phyloP scores from a whole-genome alignment of 2,797 vertebrate genomes.

The Sebastes steindachneri region DNA sequence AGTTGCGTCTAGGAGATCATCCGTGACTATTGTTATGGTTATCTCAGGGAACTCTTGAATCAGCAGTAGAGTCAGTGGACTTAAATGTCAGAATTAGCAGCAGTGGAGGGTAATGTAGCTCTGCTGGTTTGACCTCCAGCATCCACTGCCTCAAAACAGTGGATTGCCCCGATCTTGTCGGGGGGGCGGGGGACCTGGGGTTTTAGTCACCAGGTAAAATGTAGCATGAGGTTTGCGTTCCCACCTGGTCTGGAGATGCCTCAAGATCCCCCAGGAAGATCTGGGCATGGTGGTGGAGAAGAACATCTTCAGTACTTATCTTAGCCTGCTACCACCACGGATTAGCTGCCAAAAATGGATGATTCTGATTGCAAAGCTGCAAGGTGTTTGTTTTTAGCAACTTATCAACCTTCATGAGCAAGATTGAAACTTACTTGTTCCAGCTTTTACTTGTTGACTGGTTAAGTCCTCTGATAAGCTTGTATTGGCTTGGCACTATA shows the following conservation, averaged over 20 bases:
- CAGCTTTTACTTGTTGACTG: background rate
- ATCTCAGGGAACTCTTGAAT: background rate
- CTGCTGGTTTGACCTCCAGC: background rate
- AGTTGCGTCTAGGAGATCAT: background rate
- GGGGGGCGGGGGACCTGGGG: no score
- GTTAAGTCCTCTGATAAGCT: background rate
- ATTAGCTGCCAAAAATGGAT: background rate
- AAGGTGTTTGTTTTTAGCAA: background rate
- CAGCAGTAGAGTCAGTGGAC: background rate
- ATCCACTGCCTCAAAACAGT: no score
- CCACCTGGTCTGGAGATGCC: background rate
- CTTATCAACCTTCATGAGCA: background rate
- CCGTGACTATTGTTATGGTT: background rate
- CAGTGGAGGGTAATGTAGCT: background rate
- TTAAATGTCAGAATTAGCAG: background rate
- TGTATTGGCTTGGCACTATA: background rate
- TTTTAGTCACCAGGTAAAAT: background rate
- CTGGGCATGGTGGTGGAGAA: background rate
- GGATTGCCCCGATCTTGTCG: background rate
- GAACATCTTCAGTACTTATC: background rate
- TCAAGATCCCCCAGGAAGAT: background rate
- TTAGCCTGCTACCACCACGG: background rate
- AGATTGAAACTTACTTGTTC: background rate
- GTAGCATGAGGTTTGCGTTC: background rate
- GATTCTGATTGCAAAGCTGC: background rate